A percentile compares a stretch with the other conserved stretches of the same genome.
These are phyloP conservation scores for Puffinus mauretanicus DNA, from an alignment of 2,113 vertebrate genomes.

Conservation along the genomic window DNA sequence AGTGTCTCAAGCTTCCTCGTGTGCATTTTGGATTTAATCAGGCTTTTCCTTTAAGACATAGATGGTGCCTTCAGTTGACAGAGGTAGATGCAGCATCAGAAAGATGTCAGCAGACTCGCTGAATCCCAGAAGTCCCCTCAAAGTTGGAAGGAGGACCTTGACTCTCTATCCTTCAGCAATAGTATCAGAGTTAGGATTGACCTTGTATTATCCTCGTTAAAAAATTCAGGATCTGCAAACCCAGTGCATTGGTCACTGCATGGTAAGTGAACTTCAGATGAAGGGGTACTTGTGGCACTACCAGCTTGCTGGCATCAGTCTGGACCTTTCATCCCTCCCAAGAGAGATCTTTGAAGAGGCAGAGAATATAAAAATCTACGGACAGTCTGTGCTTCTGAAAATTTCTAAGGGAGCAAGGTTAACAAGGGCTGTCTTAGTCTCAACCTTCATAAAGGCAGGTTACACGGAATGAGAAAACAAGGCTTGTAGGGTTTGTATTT, in stretches of 20 bases:
- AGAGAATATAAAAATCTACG: not conserved
- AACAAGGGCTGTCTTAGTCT: not conserved
- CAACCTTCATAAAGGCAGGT: not conserved
- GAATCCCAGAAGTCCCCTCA: not conserved
- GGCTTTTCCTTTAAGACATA: not conserved
- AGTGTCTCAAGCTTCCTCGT: not conserved
- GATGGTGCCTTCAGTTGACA: not conserved
- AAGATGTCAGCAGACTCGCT: not conserved
- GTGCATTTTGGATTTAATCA: not conserved
- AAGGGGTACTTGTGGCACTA: not conserved
- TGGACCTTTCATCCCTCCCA: not conserved
- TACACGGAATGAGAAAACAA: not conserved
- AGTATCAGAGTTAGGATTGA: fast-evolving
- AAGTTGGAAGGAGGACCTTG: not conserved
- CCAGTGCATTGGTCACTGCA: not conserved
- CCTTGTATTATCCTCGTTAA: not conserved
- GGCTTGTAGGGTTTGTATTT: not conserved
- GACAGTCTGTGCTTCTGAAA: not conserved
- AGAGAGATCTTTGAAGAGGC: not conserved
- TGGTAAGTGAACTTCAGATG: not conserved
- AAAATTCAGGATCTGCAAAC: not conserved
- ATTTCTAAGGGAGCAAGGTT: not conserved
- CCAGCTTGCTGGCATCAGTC: not conserved
- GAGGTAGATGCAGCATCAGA: not conserved
- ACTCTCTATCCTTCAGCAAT: not conserved